Conservation (phyloP, 2,888 invertebrate species). For the Callyntrura guangdongensis region DNA sequence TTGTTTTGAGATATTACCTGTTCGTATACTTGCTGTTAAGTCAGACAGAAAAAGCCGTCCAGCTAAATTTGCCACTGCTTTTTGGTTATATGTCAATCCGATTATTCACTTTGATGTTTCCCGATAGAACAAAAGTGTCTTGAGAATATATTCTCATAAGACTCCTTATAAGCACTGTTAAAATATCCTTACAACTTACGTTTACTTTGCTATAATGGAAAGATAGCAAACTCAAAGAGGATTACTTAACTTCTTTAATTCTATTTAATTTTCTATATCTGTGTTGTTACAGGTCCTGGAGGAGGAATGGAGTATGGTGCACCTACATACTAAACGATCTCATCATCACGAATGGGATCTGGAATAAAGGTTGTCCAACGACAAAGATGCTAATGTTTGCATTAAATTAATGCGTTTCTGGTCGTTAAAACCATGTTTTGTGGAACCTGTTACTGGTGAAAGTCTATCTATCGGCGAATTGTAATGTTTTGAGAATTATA, state of each 20-base stretch:
- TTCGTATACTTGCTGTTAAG: neutral
- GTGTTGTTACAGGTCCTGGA: constrained; percentile 67
- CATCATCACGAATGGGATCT: neutral
- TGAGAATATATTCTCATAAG: neutral
- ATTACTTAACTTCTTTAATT: neutral
- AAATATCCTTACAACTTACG: too few relatives aligned
- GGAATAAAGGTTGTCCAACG: neutral
- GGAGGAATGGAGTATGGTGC: constrained; percentile 82
- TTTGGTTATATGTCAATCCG: too few relatives aligned
- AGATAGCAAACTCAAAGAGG: neutral
- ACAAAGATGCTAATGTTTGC: neutral
- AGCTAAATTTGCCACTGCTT: neutral
- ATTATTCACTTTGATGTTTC: too few relatives aligned
- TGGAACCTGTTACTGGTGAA: neutral
- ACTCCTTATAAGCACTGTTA: neutral
- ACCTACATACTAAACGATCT: constrained; percentile 81
- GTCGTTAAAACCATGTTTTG: neutral
- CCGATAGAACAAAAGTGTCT: neutral
- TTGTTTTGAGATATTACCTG: too few relatives aligned
- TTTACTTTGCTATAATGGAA: too few relatives aligned
- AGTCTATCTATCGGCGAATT: neutral
- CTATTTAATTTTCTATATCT: too few relatives aligned
- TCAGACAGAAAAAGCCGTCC: neutral
- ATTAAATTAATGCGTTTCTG: neutral
- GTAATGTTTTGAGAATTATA: neutral